Conservation (phyloP, 2,888 invertebrate genomes). For the Callinectes sapidus region DNA sequence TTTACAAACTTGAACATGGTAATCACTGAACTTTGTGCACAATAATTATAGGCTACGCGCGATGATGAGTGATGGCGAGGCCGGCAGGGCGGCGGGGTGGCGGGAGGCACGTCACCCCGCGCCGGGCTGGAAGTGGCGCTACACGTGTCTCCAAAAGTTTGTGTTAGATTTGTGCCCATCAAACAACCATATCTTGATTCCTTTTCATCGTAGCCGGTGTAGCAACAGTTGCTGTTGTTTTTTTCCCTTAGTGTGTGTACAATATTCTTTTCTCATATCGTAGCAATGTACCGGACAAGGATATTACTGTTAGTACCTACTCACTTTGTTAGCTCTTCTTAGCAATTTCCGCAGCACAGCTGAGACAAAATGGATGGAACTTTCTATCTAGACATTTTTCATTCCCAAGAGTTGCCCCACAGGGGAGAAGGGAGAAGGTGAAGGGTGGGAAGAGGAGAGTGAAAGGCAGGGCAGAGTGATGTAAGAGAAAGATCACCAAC, state of each 20-base stretch:
- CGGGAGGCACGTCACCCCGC: neutral
- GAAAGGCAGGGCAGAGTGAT: neutral
- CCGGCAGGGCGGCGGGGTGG: neutral
- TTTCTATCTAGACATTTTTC: conserved; percentile 1
- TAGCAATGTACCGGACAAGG: neutral
- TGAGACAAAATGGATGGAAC: conserved; percentile 47
- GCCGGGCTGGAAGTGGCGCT: conserved; percentile 27
- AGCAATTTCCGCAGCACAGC: neutral
- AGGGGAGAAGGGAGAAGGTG: neutral
- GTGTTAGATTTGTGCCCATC: conserved; percentile 26
- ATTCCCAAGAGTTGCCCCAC: conserved; percentile 8
- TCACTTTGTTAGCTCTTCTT: neutral
- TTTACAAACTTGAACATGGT: conserved; percentile 72
- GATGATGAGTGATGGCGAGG: conserved; percentile 26
- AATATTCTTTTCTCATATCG: neutral
- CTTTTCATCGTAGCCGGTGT: neutral
- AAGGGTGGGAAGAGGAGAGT: neutral
- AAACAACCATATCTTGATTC: neutral
- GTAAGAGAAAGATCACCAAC: neutral
- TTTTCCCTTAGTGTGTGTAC: neutral
- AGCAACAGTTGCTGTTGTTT: neutral
- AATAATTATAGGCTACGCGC: conserved; percentile 63
- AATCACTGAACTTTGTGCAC: conserved; percentile 70
- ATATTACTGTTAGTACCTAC: neutral
- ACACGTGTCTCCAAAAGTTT: neutral